Evolutionary conservation across 2,797 vertebrate genomes (phyloP), one percentile per base, ranked within the genome.

Genomic region (Arvicola amphibius): DNA sequence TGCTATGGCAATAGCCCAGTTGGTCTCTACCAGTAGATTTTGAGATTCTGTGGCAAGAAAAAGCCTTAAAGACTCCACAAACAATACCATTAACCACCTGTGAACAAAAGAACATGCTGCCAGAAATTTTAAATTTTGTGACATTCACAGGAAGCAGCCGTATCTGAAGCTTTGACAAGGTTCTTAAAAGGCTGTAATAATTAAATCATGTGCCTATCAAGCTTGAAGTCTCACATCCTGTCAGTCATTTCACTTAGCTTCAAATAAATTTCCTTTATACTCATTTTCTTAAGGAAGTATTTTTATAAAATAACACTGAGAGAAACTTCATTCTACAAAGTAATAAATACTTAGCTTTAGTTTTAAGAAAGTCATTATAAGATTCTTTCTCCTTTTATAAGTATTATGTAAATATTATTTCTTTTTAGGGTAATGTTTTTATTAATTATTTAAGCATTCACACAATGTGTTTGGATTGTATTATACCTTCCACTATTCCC

Each of bases 71-170:
- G 92, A 59, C 34, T 43, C 25, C 7, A 43, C 32, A 94, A 91
- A 96, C 0, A 69, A 90, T 74, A 34, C 27, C 25, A 76, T 89
- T 77, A 73, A 89, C 80, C 11, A 80, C 17, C 77, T 94, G n/a
- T 85, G 71, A 95, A 46, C 67, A 97, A 97, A 96, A 79, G 2
- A 21, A 43, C 48, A 90, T 1, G 0, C 14, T 81, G 84, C 12
- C 61, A 86, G 90, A 90, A 88, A 13, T 19, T 65, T 92, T 92
- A 88, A 87, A 95, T 91, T 83, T 88, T 48, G 73, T 88, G 61
- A 27, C 77, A 77, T 92, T 78, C 73, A 67, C 65, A 29, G 43
- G 29, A 69, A 91, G 1, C 94, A 86, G 9, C 34, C 63, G 89
- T 34, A 91, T 59, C 48, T 71, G 67, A 94, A 71, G 56, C 2